Base-by-base conservation (phyloP, 2,113 vertebrate species). In the Chaetodon trifascialis region DNA sequence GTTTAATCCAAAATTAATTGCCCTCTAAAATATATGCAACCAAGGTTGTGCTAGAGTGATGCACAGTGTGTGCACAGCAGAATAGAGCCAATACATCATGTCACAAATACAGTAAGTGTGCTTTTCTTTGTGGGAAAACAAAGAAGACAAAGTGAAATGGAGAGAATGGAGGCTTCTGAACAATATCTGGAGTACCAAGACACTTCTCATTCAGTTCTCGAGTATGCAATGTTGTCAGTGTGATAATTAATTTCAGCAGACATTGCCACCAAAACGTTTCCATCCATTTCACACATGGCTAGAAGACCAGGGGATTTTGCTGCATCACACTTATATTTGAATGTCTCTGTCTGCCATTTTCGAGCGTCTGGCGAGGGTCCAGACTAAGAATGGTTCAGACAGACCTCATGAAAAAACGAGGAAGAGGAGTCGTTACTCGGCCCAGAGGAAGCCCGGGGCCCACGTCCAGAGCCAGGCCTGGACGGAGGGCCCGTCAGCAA, bases 1-100 rank as follows among this genome's bases (percentile, higher is more conserved):
- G 65, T 76, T 30, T 83, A 79, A 88, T 86, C 68, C 63, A 65
- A 62, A 86, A 68, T 78, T 40, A 88, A 87, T 68, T 82, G 54
- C 62, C 59, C 12, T 79, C 34, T 76, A 46, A 88, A 82, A 79
- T 79, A 79, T 79, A 74, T 67, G 40, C 63, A 62, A 64, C 55
- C 79, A 51, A 77, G 46, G 68, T 49, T 68, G 42, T 47, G 52
- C 19, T 68, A n/a, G 42, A 76, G 36, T 66, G 76, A 68, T 67
- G 44, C 23, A 38, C 49, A n/a, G 40, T 66, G 58, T 42, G 65
- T 52, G 73, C 51, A 68, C 51, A 52, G 76, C 66, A 85, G 60
- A 70, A 66, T 40, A 14, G 38, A 84, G 80, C 25, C 64, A 56
- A 46, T 40, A 9, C 49, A 72, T 64, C 51, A 67, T 58, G 64